These are phyloP conservation scores for Xenus cinereus DNA, from an alignment of 2,113 vertebrate species.

Conservation along the genomic window DNA sequence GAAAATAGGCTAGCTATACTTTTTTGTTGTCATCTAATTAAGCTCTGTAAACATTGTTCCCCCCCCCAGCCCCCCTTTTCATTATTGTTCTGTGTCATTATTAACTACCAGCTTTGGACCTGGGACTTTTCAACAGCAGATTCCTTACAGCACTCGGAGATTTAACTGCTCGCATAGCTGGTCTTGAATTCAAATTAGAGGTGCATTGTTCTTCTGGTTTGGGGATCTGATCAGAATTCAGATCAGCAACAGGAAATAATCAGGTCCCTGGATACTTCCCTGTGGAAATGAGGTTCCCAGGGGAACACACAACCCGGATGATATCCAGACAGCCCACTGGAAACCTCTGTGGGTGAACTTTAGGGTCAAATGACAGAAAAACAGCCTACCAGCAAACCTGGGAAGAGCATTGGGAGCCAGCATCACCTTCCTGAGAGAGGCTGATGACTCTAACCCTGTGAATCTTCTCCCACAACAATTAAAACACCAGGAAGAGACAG, in stretches of 20 bases:
- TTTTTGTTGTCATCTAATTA: conserved; percentile 73
- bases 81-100: conserved; percentile 63
- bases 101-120: conserved; percentile 31
- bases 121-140: conserved; percentile 43
- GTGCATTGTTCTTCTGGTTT: background rate
- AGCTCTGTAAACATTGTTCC: conserved; percentile 28
- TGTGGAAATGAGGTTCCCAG: background rate
- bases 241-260: background rate
- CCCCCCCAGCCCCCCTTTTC: background rate
- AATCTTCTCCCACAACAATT: background rate
- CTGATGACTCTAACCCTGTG: background rate
- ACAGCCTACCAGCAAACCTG: background rate
- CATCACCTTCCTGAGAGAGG: background rate
- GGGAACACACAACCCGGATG: background rate
- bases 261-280: background rate
- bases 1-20: background rate
- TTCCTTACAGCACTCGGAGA: conserved; percentile 36
- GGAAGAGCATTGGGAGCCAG: background rate
- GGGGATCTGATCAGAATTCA: background rate
- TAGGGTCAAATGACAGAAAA: background rate
- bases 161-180: background rate
- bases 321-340: background rate
- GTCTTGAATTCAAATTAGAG: conserved; percentile 44
- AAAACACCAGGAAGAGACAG: background rate
- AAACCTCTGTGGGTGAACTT: background rate